Conservation (phyloP, 2,113 vertebrate species). For the Chroicocephalus ridibundus region DNA sequence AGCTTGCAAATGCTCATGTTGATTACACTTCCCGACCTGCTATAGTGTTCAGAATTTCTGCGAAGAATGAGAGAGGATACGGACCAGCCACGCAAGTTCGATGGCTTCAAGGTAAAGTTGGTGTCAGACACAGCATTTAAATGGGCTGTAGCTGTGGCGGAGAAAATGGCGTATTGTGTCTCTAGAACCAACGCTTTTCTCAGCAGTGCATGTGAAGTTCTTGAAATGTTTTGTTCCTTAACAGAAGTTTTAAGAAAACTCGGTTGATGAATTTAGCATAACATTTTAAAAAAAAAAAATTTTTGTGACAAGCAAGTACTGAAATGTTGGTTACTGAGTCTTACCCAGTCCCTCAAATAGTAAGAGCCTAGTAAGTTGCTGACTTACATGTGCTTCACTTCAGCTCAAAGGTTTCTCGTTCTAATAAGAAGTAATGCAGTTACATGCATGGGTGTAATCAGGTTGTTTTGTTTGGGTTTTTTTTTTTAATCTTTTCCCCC, state of each 20-base stretch:
- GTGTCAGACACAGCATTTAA: background rate
- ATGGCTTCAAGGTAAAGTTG: slow-evolving; percentile 91
- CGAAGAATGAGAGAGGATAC: slow-evolving; percentile 96
- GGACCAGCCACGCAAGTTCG: slow-evolving; percentile 97
- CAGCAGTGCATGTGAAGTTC: background rate
- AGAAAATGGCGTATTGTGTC: background rate
- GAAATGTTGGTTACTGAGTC: background rate
- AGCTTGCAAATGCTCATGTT: slow-evolving; percentile 91
- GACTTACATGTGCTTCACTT: background rate
- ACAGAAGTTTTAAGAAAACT: background rate
- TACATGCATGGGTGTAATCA: background rate
- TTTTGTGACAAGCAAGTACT: background rate
- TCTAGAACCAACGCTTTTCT: background rate
- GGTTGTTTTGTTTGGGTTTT: background rate
- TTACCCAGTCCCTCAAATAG: background rate
- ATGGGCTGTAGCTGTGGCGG: background rate
- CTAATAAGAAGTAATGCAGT: background rate
- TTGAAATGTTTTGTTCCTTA: background rate
- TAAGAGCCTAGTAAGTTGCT: background rate
- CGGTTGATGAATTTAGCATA: background rate
- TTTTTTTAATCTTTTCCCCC: background rate
- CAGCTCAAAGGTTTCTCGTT: background rate
- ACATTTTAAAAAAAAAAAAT: background rate
- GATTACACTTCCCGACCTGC: slow-evolving; percentile 92
- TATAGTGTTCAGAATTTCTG: slow-evolving; percentile 94